phyloP scores from a whole-genome alignment of 2,797 vertebrate species.

The Anguilla anguilla region DNA sequence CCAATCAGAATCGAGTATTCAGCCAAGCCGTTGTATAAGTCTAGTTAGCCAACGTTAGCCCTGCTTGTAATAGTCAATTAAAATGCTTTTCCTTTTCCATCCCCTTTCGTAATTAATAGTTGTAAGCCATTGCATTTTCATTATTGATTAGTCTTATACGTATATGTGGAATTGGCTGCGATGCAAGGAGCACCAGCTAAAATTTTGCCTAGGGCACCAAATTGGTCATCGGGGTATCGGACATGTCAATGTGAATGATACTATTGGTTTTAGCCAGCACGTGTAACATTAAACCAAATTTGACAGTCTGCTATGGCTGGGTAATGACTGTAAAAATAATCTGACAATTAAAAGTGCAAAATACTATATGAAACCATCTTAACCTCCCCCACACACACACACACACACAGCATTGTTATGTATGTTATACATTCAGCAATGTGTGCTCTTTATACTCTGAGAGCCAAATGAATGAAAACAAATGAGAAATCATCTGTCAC shows the following conservation, averaged over 20 bases:
- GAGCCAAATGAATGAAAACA: background rate
- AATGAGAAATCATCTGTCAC: no score
- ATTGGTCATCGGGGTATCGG: background rate
- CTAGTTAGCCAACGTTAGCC: no score
- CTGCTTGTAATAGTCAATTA: no score
- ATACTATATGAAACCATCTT: background rate
- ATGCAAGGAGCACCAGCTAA: no score
- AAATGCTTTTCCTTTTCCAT: no score
- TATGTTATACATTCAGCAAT: background rate
- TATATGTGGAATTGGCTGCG: no score
- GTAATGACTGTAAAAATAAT: background rate
- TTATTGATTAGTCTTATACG: no score
- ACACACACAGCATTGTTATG: background rate
- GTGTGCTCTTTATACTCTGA: background rate
- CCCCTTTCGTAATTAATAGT: no score
- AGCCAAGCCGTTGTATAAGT: no score
- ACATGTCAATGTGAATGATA: conserved; percentile 36
- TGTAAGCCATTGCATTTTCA: no score
- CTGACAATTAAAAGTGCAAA: background rate
- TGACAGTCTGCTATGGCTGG: background rate
- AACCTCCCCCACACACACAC: background rate
- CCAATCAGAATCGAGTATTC: no score
- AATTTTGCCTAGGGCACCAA: no score
- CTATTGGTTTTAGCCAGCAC: background rate
- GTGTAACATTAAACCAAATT: background rate